Evolutionary conservation across 2,888 invertebrate genomes (phyloP), one percentile per base, ranked within the genome.

Genomic region (Graphium colonna): DNA sequence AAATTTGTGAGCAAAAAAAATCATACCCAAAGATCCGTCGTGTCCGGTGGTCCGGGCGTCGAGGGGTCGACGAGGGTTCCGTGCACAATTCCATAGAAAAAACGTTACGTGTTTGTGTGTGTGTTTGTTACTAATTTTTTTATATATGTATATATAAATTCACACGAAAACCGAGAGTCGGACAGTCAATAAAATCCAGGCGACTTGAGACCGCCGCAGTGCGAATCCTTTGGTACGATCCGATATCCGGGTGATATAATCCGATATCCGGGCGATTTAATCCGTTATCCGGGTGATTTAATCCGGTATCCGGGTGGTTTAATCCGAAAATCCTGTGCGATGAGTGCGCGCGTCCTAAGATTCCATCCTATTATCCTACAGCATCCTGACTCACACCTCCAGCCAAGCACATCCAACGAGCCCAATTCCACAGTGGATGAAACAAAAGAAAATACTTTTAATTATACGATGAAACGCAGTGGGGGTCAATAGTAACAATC

Each of bases 361-460:
- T 52, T 44, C 51, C 51, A 41, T 54, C 54, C 47, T 49, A 59
- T 36, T n/a, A 33, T 60, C 65, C 62, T 62, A 65, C 59, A 61
- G 60, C 75, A 71, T 75, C 74, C 77, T 73, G 75, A 73, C 79
- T 73, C 79, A 77, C 82, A 78, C 77, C 75, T 77, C 81, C 77
- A 72, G 75, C 77, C 85, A 75, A 79, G 79, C 79, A 79, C 72
- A 80, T 82, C 83, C 81, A 77, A 73, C 71, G 81, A 85, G 69
- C 74, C 82, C 81, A 82, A 86, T 86, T n/a, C 88, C 88, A 88
- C 82, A 89, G 88, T 73, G 87, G 88, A 88, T 89, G 89, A 87
- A 89, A 89, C 88, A 89, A 89, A 89, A 89, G 85, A 88, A 83
- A 86, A 82, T 77, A 68, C 70, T 73, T 84, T 88, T 87, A 80